Percentiles rank a stretch among this genome's conserved stretches.
Conservation (phyloP, 2,797 vertebrate genomes). For the Chloroceryle amazona region DNA sequence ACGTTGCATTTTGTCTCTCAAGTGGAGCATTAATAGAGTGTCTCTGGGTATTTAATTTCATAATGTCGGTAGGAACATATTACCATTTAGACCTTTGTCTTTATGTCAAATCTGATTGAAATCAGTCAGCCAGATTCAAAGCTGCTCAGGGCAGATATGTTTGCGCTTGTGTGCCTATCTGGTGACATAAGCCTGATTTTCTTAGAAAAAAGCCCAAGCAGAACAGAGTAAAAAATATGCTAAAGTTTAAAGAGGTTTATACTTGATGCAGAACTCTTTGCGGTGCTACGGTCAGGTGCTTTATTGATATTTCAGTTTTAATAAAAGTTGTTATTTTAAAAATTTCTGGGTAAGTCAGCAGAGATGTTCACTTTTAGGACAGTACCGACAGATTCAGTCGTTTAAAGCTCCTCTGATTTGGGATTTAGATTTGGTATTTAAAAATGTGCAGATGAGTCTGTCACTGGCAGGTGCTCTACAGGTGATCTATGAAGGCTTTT, state of each 20-base stretch:
- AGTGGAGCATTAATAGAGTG: neutral
- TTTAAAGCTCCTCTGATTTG: neutral
- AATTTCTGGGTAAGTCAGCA: neutral
- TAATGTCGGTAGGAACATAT: neutral
- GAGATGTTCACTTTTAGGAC: neutral
- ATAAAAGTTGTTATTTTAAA: neutral
- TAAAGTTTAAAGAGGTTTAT: neutral
- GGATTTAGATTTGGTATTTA: neutral
- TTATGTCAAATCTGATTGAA: neutral
- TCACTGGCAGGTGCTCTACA: neutral
- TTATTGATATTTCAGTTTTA: neutral
- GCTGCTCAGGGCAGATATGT: neutral
- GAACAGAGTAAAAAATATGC: neutral
- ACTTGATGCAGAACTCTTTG: rapidly evolving
- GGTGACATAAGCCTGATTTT: neutral
- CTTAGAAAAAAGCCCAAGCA: neutral
- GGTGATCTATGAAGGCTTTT: neutral
- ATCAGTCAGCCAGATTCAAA: neutral
- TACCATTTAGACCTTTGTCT: neutral
- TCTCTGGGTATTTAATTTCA: neutral
- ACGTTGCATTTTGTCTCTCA: rapidly evolving
- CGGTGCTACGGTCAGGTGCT: neutral
- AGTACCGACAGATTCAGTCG: neutral
- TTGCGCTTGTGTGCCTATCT: rapidly evolving
- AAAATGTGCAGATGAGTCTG: neutral